phyloP scores from a whole-genome alignment of 2,888 invertebrate species.

The Sinopyrophorus schimmeli region DNA sequence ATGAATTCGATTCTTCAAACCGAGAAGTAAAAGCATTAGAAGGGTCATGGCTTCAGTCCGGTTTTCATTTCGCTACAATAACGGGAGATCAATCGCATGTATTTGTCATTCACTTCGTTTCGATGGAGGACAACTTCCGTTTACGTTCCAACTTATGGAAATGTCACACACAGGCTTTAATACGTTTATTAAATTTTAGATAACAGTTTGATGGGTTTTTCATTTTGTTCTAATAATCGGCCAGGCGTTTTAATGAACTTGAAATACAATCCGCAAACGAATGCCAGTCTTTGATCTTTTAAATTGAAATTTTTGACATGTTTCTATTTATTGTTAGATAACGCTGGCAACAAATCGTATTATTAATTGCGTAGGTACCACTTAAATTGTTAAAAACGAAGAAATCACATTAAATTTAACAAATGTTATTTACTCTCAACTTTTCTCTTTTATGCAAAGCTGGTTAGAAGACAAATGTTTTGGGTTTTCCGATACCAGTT shows the following conservation, averaged over 20 bases:
- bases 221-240: too few relatives aligned
- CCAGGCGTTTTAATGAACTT: too few relatives aligned
- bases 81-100: slow-evolving; percentile 31
- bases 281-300: too few relatives aligned
- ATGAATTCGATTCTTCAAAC: slow-evolving; percentile 12
- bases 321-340: too few relatives aligned
- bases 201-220: slow-evolving; percentile 13
- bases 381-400: too few relatives aligned
- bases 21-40: slow-evolving; percentile 14
- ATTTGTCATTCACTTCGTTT: slow-evolving; percentile 35
- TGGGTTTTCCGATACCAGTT: slow-evolving; percentile 17
- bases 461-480: slow-evolving; percentile 16
- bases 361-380: too few relatives aligned
- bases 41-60: slow-evolving; percentile 14
- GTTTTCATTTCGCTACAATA: slow-evolving; percentile 32
- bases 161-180: slow-evolving; percentile 12
- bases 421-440: too few relatives aligned
- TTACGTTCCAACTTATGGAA: slow-evolving; percentile 11
- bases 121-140: slow-evolving; percentile 12
- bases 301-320: too few relatives aligned
- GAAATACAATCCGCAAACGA: too few relatives aligned
- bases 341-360: too few relatives aligned
- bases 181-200: slow-evolving; percentile 18
- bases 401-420: too few relatives aligned
- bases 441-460: slow-evolving; percentile 14